Conservation (phyloP, 1,140 invertebrate genomes). For the Philotrypesis tridentata region DNA sequence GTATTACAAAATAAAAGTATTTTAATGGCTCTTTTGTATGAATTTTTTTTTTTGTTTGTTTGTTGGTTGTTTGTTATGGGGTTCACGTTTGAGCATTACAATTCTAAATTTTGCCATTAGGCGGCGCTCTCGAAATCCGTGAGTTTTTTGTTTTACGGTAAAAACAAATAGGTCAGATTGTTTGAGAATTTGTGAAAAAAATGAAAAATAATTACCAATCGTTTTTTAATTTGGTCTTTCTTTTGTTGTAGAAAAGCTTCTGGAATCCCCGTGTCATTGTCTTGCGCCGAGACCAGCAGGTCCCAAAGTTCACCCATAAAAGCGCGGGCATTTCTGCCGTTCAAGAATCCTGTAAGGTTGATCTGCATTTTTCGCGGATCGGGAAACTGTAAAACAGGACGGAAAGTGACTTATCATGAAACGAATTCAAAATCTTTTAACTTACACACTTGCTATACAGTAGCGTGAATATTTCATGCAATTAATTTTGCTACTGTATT, state of each 20-base stretch:
- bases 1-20: conserved; percentile 10
- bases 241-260: conserved; percentile 94
- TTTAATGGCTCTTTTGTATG: background rate
- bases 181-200: background rate
- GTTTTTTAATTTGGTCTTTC: conserved; percentile 95
- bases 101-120: background rate
- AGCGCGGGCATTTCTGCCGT: conserved; percentile 96
- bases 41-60: background rate
- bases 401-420: conserved; percentile 34
- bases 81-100: too few relatives aligned
- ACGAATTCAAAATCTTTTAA: background rate
- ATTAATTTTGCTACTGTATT: conserved; percentile 25
- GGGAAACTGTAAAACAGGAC: conserved; percentile 81
- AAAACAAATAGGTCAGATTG: background rate
- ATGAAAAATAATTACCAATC: conserved; percentile 76
- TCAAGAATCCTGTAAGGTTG: conserved; percentile 98
- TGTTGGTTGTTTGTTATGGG: background rate
- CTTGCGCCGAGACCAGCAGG: conserved; percentile 94
- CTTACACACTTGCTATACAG: background rate
- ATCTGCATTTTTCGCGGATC: conserved; percentile 99
- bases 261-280: conserved; percentile 95
- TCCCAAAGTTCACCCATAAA: conserved; percentile 99
- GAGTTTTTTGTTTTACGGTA: conserved; percentile 36
- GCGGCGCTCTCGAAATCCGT: conserved; percentile 32
- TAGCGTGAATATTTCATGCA: conserved; percentile 33